Evolutionary conservation across 2,797 vertebrate species (phyloP).

Genomic region (Lycodopsis pacificus): DNA sequence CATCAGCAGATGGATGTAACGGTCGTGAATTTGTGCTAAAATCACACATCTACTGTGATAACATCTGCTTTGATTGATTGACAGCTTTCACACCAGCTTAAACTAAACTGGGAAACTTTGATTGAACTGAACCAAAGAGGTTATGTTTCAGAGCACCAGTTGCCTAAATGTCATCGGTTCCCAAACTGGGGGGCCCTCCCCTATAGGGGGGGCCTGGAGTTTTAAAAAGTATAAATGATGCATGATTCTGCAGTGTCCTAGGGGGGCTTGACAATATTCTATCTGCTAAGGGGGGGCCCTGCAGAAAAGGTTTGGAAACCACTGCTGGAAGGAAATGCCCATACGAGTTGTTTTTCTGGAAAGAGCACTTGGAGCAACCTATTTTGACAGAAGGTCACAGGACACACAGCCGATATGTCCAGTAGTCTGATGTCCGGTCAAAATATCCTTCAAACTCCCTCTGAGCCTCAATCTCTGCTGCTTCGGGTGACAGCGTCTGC

Average conservation of each 20-base stretch:
- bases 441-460: neutral
- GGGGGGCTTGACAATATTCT: neutral
- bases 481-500: neutral
- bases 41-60: neutral
- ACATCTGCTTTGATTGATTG: neutral
- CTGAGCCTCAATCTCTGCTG: neutral
- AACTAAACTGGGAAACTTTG: neutral
- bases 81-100: neutral
- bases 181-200: neutral
- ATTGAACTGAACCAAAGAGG: neutral
- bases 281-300: neutral
- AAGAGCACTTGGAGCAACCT: neutral
- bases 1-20: neutral
- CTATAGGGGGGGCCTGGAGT: neutral
- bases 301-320: neutral
- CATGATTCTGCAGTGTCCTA: neutral
- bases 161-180: neutral
- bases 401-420: slow-evolving; percentile 10
- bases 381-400: slow-evolving; percentile 15
- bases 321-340: neutral
- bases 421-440: neutral
- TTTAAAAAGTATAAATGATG: neutral
- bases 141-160: neutral
- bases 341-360: neutral
- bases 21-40: neutral